Conservation (phyloP, 1,140 invertebrate genomes). For the Saxidomus purpurata region DNA sequence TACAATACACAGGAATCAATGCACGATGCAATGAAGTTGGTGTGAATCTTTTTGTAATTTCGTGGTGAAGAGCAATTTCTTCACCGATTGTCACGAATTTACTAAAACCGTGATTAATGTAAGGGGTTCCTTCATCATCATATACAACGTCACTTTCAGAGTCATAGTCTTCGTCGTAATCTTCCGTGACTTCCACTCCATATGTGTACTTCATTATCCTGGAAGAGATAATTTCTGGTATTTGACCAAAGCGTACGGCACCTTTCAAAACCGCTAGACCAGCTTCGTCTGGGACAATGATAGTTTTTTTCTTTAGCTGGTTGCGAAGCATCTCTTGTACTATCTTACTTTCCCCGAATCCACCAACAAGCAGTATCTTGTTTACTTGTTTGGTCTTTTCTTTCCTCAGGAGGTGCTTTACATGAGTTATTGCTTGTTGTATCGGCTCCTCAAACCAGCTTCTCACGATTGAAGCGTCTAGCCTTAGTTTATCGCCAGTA, state of each 20-base stretch:
- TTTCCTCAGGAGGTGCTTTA: background rate
- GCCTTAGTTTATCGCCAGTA: background rate
- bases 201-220: too few species aligned
- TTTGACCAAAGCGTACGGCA: constrained; percentile 31
- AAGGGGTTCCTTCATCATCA: too few species aligned
- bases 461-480: constrained; percentile 12
- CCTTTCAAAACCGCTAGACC: constrained; percentile 49
- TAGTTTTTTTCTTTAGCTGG: background rate
- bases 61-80: too few species aligned
- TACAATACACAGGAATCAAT: too few species aligned
- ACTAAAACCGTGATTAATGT: too few species aligned
- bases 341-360: constrained; percentile 23
- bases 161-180: too few species aligned
- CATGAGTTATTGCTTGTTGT: background rate
- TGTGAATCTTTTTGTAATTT: too few species aligned
- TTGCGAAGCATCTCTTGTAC: constrained; percentile 16
- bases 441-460: constrained; percentile 28
- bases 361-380: constrained; percentile 28
- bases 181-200: too few species aligned
- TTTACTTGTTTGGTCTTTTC: background rate
- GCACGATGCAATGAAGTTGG: too few species aligned
- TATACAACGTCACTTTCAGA: too few species aligned
- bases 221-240: background rate
- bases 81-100: too few species aligned
- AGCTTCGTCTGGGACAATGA: constrained; percentile 14